These are phyloP conservation scores for Grapholita molesta DNA, from an alignment of 1,140 invertebrate genomes.

Conservation along the genomic window DNA sequence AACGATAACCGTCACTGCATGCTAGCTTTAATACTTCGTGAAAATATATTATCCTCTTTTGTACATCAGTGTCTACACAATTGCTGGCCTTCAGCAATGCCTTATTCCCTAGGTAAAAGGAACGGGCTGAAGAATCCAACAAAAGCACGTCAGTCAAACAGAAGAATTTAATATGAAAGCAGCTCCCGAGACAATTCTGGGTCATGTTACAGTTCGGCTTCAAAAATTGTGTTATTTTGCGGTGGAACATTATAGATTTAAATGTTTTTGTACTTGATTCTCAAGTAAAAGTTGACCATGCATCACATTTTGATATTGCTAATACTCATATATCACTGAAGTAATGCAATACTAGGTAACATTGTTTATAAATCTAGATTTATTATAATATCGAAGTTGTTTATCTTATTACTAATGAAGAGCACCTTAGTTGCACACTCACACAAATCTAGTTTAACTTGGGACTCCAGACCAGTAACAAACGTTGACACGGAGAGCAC, in stretches of 20 bases:
- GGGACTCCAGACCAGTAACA: slow-evolving; percentile 19
- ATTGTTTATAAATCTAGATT: no score
- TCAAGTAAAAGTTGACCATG: not conserved
- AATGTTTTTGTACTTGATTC: not conserved
- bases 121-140: not conserved
- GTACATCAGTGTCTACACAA: not conserved
- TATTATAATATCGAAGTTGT: not conserved
- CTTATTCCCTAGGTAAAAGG: not conserved
- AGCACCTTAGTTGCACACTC: not conserved
- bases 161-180: slow-evolving; percentile 6
- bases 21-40: not conserved
- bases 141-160: not conserved
- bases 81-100: not conserved
- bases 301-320: no score
- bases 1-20: not conserved
- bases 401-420: not conserved
- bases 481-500: slow-evolving; percentile 7
- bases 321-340: no score
- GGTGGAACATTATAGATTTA: not conserved
- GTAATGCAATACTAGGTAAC: no score
- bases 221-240: not conserved
- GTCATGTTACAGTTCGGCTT: not conserved
- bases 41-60: not conserved
- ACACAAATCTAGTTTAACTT: not conserved
- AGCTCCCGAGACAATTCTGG: not conserved